Conservation (phyloP, 2,113 vertebrate genomes). For the Coreoperca whiteheadi region DNA sequence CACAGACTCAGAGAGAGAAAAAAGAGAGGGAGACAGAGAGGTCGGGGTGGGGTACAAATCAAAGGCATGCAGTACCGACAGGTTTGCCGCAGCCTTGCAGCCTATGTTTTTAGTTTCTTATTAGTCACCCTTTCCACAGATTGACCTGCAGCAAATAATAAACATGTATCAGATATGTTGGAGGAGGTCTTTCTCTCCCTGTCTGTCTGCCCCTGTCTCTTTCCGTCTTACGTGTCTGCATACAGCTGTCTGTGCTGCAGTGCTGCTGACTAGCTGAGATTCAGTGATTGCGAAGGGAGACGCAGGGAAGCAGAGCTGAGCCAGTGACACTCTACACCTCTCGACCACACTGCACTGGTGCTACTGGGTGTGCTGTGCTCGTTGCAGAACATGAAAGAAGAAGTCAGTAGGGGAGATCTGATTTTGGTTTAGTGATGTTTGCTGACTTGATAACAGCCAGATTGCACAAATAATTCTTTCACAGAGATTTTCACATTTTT, state of each 20-base stretch:
- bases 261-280: slow-evolving; percentile 58
- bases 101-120: background rate
- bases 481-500: slow-evolving; percentile 26
- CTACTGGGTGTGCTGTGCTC: background rate
- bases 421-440: background rate
- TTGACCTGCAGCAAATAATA: slow-evolving; percentile 5
- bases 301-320: slow-evolving; percentile 63
- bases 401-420: background rate
- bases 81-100: slow-evolving; percentile 22
- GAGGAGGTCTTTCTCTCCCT: background rate
- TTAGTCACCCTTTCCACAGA: background rate
- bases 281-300: slow-evolving; percentile 45
- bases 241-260: slow-evolving; percentile 46
- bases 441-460: background rate
- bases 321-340: slow-evolving; percentile 58
- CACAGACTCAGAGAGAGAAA: background rate
- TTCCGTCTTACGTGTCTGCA: background rate
- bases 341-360: slow-evolving; percentile 11
- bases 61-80: slow-evolving; percentile 22
- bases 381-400: background rate
- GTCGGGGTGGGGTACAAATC: slow-evolving; percentile 18
- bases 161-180: slow-evolving; percentile 4
- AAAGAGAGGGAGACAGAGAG: background rate
- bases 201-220: background rate
- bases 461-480: slow-evolving; percentile 41